Conservation (phyloP, 1,140 invertebrate genomes). For the Gonioctena quinquepunctata region DNA sequence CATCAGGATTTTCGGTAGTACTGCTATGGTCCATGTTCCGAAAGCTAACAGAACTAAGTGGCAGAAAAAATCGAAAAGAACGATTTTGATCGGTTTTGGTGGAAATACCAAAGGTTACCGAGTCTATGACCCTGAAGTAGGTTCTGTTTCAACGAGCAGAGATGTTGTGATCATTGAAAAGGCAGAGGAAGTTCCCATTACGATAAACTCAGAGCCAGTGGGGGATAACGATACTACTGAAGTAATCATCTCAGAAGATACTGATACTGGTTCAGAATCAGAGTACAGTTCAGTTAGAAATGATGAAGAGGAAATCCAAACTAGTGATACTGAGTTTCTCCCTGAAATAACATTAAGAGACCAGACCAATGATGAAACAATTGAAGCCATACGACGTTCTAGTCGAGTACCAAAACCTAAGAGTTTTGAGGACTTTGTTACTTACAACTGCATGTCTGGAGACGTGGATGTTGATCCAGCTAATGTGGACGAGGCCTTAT, state of each 20-base stretch:
- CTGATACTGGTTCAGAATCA: too few species aligned
- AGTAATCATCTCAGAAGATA: too few species aligned
- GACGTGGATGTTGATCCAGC: not conserved
- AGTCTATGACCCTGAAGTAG: not conserved
- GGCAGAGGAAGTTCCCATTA: not conserved
- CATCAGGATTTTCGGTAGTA: slow-evolving; percentile 53
- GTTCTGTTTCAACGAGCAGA: not conserved
- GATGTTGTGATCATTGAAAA: not conserved
- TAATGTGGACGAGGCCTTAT: not conserved
- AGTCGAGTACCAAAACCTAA: not conserved
- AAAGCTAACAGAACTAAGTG: slow-evolving; percentile 45
- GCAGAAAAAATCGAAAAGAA: slow-evolving; percentile 47
- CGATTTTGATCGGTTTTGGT: slow-evolving; percentile 53
- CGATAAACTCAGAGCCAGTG: not conserved
- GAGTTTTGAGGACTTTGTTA: slow-evolving; percentile 3
- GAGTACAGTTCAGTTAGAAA: too few species aligned
- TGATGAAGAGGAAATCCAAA: too few species aligned
- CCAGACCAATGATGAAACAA: not conserved
- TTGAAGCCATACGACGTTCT: not conserved
- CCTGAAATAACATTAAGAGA: too few species aligned
- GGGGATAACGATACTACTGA: not conserved
- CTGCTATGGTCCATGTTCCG: slow-evolving; percentile 52
- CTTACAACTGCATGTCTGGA: slow-evolving; percentile 13
- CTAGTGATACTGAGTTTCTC: too few species aligned
- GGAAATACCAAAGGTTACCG: slow-evolving; percentile 1